Conservation (phyloP, 1,140 invertebrate genomes). For the Sinella curviseta region DNA sequence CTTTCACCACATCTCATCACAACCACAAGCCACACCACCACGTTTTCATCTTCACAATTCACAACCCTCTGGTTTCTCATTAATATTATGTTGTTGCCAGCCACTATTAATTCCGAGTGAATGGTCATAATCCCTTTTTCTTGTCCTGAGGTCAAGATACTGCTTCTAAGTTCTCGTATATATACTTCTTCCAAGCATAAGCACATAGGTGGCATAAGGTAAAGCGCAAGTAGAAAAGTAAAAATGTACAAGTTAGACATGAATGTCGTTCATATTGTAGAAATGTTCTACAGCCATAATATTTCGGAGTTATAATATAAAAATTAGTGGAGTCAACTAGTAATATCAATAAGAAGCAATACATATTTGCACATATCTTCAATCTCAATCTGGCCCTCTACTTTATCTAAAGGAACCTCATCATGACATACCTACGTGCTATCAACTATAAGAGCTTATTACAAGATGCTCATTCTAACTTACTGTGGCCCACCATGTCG, state of each 20-base stretch:
- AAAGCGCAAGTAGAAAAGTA: not conserved
- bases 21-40: not conserved
- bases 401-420: not conserved
- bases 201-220: not conserved
- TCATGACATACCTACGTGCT: too few relatives aligned
- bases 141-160: not conserved
- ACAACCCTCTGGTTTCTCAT: not conserved
- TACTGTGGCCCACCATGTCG: too few relatives aligned
- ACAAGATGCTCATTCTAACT: too few relatives aligned
- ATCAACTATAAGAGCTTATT: too few relatives aligned
- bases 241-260: too few relatives aligned
- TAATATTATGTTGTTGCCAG: not conserved
- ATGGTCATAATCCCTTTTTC: constrained; percentile 1
- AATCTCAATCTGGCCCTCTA: not conserved
- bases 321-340: too few relatives aligned
- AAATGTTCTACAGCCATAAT: too few relatives aligned
- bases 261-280: too few relatives aligned
- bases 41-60: not conserved
- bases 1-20: too few relatives aligned
- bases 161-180: not conserved
- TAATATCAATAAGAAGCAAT: not conserved
- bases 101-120: not conserved
- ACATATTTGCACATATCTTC: not conserved
- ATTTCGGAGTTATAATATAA: too few relatives aligned
- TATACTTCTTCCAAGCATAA: not conserved